Conservation (phyloP, 2,113 vertebrate genomes). For the Jaculus jaculus region DNA sequence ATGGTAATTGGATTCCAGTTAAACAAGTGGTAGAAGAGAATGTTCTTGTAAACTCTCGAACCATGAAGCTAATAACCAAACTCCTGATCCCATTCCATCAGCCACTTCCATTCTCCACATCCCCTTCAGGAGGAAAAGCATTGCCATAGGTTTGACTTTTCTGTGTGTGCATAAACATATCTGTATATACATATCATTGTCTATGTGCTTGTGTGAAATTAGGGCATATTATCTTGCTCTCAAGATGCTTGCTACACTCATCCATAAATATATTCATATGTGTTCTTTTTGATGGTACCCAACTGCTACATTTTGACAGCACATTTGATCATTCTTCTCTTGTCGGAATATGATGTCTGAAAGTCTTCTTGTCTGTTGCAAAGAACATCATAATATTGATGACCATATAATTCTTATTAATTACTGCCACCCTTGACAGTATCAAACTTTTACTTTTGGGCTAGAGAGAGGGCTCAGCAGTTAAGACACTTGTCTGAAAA, state of each 20-base stretch:
- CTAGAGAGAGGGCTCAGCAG: too few relatives aligned
- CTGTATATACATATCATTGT: not conserved
- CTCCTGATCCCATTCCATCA: not conserved
- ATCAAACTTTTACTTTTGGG: not conserved
- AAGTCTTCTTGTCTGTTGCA: not conserved
- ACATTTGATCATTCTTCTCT: not conserved
- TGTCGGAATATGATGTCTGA: not conserved
- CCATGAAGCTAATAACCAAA: not conserved
- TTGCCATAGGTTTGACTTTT: not conserved
- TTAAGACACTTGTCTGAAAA: too few relatives aligned
- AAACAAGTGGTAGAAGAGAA: not conserved
- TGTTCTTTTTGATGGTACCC: not conserved
- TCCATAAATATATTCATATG: not conserved
- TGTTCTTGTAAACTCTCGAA: not conserved
- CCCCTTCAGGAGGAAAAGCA: not conserved
- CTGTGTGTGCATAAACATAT: not conserved
- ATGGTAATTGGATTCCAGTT: conserved; percentile 39
- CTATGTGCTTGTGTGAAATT: not conserved
- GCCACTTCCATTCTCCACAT: not conserved
- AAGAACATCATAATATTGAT: conserved; percentile 5
- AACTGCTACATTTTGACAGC: not conserved
- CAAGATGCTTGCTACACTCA: not conserved
- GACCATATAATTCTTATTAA: conserved; percentile 4
- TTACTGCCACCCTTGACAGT: not conserved
- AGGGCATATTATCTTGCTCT: not conserved